These are phyloP conservation scores for Tapirus indicus DNA, from an alignment of 2,797 vertebrate genomes.

Conservation along the genomic window DNA sequence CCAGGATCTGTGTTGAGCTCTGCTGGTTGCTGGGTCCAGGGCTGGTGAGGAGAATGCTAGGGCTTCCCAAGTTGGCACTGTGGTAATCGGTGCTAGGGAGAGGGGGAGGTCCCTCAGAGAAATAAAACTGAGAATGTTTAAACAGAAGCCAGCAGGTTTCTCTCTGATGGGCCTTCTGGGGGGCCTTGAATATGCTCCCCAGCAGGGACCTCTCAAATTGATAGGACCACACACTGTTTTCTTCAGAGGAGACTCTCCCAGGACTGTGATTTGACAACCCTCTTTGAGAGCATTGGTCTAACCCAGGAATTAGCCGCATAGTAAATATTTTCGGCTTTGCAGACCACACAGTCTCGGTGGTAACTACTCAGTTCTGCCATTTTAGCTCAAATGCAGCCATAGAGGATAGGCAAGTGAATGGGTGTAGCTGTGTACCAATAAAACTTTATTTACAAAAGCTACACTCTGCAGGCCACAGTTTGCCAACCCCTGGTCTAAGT, in stretches of 20 bases:
- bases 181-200: not conserved
- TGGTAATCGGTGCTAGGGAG: not conserved
- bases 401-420: not conserved
- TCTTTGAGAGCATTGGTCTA: not conserved
- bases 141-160: not conserved
- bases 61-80: not conserved
- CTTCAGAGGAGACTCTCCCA: not conserved
- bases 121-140: not conserved
- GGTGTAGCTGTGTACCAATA: not conserved
- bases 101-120: not conserved
- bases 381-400: not conserved
- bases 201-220: not conserved
- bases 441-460: conserved; percentile 29
- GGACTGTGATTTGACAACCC: not conserved
- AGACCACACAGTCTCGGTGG: not conserved
- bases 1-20: not conserved
- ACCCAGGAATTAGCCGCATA: not conserved
- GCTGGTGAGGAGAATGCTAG: not conserved
- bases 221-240: not conserved
- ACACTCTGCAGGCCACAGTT: not conserved
- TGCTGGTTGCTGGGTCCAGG: not conserved
- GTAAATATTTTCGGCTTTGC: not conserved
- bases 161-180: not conserved
- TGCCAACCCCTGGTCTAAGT: not conserved
- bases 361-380: not conserved